These are phyloP conservation scores for Herpailurus yagouaroundi DNA, from an alignment of 2,113 vertebrate genomes.

Conservation along the genomic window DNA sequence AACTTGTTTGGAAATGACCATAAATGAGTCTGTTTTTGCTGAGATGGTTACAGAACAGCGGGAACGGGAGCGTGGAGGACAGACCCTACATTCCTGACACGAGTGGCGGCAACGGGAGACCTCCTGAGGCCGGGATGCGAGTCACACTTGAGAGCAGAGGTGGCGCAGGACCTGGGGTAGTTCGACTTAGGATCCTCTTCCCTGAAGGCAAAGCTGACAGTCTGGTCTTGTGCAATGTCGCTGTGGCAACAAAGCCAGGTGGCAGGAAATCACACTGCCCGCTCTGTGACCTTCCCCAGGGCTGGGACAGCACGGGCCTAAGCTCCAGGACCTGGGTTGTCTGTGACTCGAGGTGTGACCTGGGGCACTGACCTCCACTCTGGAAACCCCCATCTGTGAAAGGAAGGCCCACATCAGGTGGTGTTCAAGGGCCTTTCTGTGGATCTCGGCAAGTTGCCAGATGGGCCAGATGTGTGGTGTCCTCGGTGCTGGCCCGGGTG, in stretches of 20 bases:
- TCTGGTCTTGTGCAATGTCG: constrained; percentile 21
- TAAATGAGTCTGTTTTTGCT: background rate
- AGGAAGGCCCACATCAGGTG: background rate
- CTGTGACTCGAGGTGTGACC: background rate
- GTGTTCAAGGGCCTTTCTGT: background rate
- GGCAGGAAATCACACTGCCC: constrained; percentile 46
- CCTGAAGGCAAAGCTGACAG: background rate
- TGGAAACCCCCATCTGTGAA: background rate
- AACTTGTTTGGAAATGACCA: constrained; percentile 49
- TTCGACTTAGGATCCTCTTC: constrained; percentile 42
- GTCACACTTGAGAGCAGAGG: background rate
- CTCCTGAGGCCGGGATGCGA: background rate
- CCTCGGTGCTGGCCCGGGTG: background rate
- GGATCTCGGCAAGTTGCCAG: background rate
- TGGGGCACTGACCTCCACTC: background rate
- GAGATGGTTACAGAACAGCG: background rate
- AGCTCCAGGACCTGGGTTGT: background rate
- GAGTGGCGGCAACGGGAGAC: constrained; percentile 22
- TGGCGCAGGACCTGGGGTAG: fast-evolving
- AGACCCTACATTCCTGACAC: constrained; percentile 13
- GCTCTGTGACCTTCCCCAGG: constrained; percentile 34
- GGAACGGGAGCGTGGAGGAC: background rate
- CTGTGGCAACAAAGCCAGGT: constrained; percentile 54
- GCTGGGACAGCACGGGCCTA: background rate
- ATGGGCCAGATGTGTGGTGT: too few species aligned